Evolutionary conservation across 2,113 vertebrate genomes (phyloP), one percentile per base, ranked within the genome.

Genomic region (Esox niger): DNA sequence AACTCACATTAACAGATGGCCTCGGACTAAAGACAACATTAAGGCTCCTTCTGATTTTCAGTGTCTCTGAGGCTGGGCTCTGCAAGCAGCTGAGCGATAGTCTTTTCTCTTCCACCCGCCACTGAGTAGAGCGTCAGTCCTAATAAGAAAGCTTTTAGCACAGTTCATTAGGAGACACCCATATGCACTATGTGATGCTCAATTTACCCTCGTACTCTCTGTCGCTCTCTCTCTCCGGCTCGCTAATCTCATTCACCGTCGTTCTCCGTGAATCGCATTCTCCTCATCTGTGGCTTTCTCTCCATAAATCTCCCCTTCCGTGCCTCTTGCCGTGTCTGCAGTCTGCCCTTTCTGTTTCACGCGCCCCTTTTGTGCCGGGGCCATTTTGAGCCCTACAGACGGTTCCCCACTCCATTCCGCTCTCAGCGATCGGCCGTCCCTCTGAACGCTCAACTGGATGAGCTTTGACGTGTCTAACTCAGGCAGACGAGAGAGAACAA

Each of bases 81-180:
- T 78, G 71, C 80, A 3, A 81, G 82, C 74, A 74, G 76, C 72
- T 43, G 66, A 80, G 68, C 13, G 26, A 76, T 75, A 81, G 77
- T 67, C 49, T 74, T 70, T 78, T 85, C 71, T 80, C 68, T 74
- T 70, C 67, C 77, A 77, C 78, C 72, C 69, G 79, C 77, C 78
- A 77, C 73, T 2, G 70, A 78, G 73, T 66, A 69, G 33, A 66
- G 80, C 79, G 86, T 88, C 82, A 67, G 82, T 85, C 79, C 82
- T 88, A 86, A 89, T 82, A 76, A 86, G 83, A 86, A 87, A 82
- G 82, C 90, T 88, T 88, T 90, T 87, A 89, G 84, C 21, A 79
- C 68, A 79, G 63, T 77, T 84, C 86, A 91, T 88, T 89, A 88
- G 87, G 83, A 83, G 81, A 84, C 80, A 83, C 80, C 73, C 76